Conservation (phyloP, 1,140 invertebrate species). For the Macrotrachela quadricornifera region DNA sequence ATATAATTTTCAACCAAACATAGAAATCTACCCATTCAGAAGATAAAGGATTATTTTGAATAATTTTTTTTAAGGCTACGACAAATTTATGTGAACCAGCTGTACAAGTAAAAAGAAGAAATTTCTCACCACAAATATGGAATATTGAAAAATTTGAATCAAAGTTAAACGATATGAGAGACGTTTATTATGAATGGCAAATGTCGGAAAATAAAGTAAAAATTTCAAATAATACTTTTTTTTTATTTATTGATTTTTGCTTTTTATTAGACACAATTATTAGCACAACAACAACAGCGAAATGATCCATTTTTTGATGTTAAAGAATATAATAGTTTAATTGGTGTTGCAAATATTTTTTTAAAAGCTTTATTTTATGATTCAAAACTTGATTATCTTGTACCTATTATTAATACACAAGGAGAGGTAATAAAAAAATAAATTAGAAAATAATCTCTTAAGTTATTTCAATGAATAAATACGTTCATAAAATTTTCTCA, state of each 20-base stretch:
- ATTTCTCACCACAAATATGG: no score
- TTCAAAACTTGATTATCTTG: slow-evolving; percentile 69
- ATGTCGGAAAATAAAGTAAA: neutral
- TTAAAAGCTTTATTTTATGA: slow-evolving; percentile 83
- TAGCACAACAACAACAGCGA: slow-evolving; percentile 32
- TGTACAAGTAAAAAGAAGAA: no score
- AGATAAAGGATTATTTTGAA: no score
- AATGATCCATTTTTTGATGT: slow-evolving; percentile 82
- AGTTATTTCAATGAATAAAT: no score
- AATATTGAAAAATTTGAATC: slow-evolving; percentile 45
- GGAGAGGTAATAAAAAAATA: slow-evolving; percentile 79
- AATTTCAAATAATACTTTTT: neutral
- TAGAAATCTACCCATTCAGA: no score
- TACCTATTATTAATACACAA: slow-evolving; percentile 94
- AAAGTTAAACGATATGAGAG: slow-evolving; percentile 1
- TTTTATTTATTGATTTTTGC: neutral
- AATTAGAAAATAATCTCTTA: no score
- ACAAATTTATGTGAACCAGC: no score
- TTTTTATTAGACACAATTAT: neutral
- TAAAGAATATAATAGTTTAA: slow-evolving; percentile 87
- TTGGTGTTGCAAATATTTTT: slow-evolving; percentile 93
- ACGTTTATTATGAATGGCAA: neutral
- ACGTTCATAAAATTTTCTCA: no score
- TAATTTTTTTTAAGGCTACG: no score
- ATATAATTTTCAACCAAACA: no score